Conservation (phyloP, 2,888 invertebrate genomes). For the Dasysyrphus tricinctus region DNA sequence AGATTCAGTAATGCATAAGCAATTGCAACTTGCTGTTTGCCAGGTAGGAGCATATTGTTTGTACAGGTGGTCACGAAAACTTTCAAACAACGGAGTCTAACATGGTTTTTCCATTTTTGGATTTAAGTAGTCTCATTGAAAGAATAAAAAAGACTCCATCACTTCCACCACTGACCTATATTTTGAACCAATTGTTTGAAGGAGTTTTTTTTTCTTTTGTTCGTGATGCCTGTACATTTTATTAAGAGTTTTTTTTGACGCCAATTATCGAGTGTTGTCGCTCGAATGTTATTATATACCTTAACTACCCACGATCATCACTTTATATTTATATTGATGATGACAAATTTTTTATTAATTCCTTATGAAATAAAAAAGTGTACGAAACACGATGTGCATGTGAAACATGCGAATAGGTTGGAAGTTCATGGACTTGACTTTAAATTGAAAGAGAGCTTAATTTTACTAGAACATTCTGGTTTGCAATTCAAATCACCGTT, state of each 20-base stretch:
- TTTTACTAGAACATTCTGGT: neutral
- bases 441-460: neutral
- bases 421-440: slow-evolving; percentile 45
- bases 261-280: slow-evolving; percentile 29
- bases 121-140: slow-evolving; percentile 23
- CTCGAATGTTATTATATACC: neutral
- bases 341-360: slow-evolving; percentile 60
- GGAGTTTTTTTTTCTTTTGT: slow-evolving; percentile 14
- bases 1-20: slow-evolving; percentile 31
- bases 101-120: slow-evolving; percentile 42
- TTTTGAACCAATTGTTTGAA: slow-evolving; percentile 47
- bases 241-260: slow-evolving; percentile 6
- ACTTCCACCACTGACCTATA: slow-evolving; percentile 53
- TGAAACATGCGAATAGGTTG: slow-evolving; percentile 32
- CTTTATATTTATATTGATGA: slow-evolving; percentile 49
- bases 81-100: neutral
- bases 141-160: slow-evolving; percentile 1
- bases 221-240: slow-evolving; percentile 23
- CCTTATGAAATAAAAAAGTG: slow-evolving; percentile 7
- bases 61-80: slow-evolving; percentile 49
- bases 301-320: slow-evolving; percentile 52
- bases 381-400: slow-evolving; percentile 2
- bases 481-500: neutral
- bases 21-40: slow-evolving; percentile 45
- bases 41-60: slow-evolving; percentile 15